These are phyloP conservation scores for Heterohyrax brucei DNA, from an alignment of 2,797 vertebrate genomes.

Conservation along the genomic window DNA sequence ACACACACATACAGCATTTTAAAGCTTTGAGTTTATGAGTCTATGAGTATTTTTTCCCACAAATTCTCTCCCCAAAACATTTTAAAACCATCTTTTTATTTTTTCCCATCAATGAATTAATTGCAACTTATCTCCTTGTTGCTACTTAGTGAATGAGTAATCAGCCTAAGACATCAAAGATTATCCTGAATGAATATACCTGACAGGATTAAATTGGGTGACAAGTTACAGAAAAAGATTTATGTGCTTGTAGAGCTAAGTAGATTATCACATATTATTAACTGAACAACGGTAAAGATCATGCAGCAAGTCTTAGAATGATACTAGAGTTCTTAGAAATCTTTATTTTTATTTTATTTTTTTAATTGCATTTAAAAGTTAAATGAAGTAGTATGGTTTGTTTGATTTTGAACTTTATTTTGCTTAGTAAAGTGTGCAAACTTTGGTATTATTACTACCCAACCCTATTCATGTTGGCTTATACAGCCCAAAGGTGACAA, in stretches of 20 bases:
- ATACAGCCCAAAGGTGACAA: slow-evolving; percentile 88
- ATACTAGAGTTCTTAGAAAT: slow-evolving; percentile 67
- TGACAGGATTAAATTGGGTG: slow-evolving; percentile 74
- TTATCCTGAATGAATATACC: slow-evolving; percentile 78
- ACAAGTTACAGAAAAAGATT: slow-evolving; percentile 73
- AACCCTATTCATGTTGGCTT: slow-evolving; percentile 79
- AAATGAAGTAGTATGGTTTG: slow-evolving; percentile 62
- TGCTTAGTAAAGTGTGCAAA: slow-evolving; percentile 75
- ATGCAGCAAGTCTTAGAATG: slow-evolving; percentile 28
- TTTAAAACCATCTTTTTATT: slow-evolving; percentile 82
- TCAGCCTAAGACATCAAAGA: slow-evolving; percentile 78
- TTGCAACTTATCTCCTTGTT: slow-evolving; percentile 82
- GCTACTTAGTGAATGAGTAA: slow-evolving; percentile 79
- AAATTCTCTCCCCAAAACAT: slow-evolving; percentile 3
- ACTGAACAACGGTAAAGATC: slow-evolving; percentile 35
- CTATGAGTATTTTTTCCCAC: slow-evolving; percentile 49
- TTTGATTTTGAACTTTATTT: slow-evolving; percentile 84
- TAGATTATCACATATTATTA: slow-evolving; percentile 73
- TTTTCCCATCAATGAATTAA: slow-evolving; percentile 80
- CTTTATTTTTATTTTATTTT: background rate
- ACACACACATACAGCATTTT: slow-evolving; percentile 70
- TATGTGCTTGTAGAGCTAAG: slow-evolving; percentile 59
- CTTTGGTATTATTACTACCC: slow-evolving; percentile 66
- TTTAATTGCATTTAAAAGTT: slow-evolving; percentile 81
- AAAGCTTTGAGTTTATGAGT: slow-evolving; percentile 71